Percentiles rank a stretch among this genome's conserved stretches.
phyloP scores from a whole-genome alignment of 1,140 invertebrate genomes.

The Scaptomyza graminum region DNA sequence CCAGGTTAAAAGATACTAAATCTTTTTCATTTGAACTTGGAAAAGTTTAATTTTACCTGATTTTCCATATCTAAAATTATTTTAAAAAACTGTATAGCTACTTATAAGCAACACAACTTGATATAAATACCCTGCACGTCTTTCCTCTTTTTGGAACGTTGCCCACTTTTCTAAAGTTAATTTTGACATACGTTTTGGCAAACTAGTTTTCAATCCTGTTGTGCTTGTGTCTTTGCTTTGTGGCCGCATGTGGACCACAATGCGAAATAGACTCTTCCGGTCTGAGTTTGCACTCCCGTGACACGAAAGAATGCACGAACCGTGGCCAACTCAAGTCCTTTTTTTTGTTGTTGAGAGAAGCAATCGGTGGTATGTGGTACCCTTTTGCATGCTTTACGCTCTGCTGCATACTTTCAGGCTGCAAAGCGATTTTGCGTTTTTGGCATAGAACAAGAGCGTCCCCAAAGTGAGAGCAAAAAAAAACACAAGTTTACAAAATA shows the following conservation, averaged over 20 bases:
- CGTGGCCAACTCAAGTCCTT: constrained; percentile 27
- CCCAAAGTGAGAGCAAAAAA: constrained; percentile 22
- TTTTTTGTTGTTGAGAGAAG: not conserved
- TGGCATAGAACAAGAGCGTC: constrained; percentile 54
- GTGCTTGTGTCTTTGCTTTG: not conserved
- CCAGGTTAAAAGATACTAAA: no score
- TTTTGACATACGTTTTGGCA: not conserved
- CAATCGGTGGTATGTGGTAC: constrained; percentile 54
- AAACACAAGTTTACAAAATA: constrained; percentile 1
- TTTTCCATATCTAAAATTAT: no score
- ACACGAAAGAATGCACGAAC: constrained; percentile 34
- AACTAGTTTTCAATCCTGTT: not conserved
- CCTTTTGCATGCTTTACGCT: constrained; percentile 73
- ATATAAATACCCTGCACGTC: not conserved
- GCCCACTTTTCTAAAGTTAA: not conserved
- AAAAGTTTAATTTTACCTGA: no score
- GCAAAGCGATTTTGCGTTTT: constrained; percentile 79
- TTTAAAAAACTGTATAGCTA: not conserved
- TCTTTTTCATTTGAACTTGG: no score
- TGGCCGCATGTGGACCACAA: not conserved
- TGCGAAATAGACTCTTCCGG: not conserved
- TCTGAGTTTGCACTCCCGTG: not conserved
- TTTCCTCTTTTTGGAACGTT: not conserved
- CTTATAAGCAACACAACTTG: not conserved
- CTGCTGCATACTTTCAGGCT: constrained; percentile 78